Evolutionary conservation across 2,888 invertebrate genomes (phyloP).

Genomic region (Tetropium fuscum): DNA sequence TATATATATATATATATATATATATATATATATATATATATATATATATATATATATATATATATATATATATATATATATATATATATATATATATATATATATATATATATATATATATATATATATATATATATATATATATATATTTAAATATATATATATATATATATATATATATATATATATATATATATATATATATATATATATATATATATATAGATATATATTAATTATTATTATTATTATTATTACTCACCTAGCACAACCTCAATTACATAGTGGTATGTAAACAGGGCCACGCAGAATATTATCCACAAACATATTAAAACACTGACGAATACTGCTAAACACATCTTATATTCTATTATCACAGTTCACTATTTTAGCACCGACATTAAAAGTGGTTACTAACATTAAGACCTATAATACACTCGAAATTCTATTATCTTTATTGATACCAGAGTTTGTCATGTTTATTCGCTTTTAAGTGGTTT

Average conservation of each 20-base stretch:
- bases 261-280: constrained; percentile 74
- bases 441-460: constrained; percentile 14
- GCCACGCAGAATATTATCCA: constrained; percentile 60
- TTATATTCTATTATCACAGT: constrained; percentile 27
- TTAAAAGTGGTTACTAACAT: constrained; percentile 11
- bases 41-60: too few species aligned
- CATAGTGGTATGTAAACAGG: constrained; percentile 66
- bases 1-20: too few species aligned
- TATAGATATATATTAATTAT: not conserved
- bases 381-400: not conserved
- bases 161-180: too few species aligned
- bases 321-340: constrained; percentile 54
- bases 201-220: not conserved
- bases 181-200: too few species aligned
- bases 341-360: constrained; percentile 59
- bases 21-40: too few species aligned
- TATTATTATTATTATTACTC: constrained; percentile 58
- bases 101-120: too few species aligned
- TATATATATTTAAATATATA: too few species aligned
- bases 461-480: constrained; percentile 13
- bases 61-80: too few species aligned
- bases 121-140: too few species aligned
- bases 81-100: too few species aligned
- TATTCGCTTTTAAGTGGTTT: not conserved
- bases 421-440: constrained; percentile 2